phyloP scores from a whole-genome alignment of 2,797 vertebrate species.

The Falco naumanni region DNA sequence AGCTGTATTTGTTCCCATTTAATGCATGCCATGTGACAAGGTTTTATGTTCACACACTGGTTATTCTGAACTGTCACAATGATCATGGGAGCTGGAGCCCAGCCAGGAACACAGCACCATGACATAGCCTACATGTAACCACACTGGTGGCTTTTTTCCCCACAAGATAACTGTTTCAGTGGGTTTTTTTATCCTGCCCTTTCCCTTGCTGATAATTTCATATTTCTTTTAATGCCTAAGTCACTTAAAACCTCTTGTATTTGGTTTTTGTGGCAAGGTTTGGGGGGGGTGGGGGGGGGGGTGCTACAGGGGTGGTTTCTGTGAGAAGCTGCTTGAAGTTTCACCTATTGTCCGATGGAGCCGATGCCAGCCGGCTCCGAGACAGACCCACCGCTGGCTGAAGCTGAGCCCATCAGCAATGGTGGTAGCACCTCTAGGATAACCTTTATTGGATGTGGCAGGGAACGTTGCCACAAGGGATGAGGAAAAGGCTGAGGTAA shows the following conservation, averaged over 20 bases:
- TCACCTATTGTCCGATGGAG: not conserved
- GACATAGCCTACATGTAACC: not conserved
- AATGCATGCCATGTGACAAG: rapidly evolving
- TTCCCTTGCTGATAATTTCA: not conserved
- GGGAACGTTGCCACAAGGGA: too few relatives aligned
- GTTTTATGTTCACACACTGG: not conserved
- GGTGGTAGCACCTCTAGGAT: not conserved
- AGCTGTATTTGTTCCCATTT: not conserved
- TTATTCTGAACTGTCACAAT: not conserved
- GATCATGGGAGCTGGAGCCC: not conserved
- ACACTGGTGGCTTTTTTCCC: not conserved
- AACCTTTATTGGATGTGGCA: too few relatives aligned
- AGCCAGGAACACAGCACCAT: not conserved
- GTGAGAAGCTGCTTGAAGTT: not conserved
- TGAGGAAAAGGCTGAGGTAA: too few relatives aligned
- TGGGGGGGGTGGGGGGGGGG: too few relatives aligned
- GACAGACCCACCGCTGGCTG: rapidly evolving
- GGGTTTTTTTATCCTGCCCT: not conserved
- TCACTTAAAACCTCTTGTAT: not conserved
- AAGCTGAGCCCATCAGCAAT: not conserved
- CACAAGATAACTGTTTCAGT: not conserved
- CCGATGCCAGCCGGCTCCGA: not conserved
- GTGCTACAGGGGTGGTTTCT: not conserved
- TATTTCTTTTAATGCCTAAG: not conserved
- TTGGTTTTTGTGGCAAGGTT: not conserved